phyloP scores from a whole-genome alignment of 1,140 invertebrate genomes.

The Trichoplusia ni region DNA sequence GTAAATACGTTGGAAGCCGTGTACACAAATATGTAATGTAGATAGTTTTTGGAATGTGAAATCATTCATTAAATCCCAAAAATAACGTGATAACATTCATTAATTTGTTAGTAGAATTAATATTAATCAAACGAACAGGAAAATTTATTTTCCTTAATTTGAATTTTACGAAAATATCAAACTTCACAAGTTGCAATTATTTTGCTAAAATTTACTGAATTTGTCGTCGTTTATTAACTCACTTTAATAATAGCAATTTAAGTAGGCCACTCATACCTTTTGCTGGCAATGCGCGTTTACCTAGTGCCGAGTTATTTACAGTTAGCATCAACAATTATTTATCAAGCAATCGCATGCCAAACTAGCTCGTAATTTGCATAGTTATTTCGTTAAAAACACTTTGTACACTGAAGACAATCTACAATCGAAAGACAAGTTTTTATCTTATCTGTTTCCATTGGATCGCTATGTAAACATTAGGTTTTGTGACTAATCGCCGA shows the following conservation, averaged over 20 bases:
- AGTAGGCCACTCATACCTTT: slow-evolving; percentile 24
- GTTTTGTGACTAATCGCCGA: slow-evolving; percentile 55
- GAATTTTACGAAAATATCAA: too few species aligned
- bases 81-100: too few species aligned
- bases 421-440: slow-evolving; percentile 32
- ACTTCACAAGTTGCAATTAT: not conserved
- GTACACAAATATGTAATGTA: too few species aligned
- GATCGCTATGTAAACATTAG: slow-evolving; percentile 63
- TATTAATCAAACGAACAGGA: too few species aligned
- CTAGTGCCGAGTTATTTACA: slow-evolving; percentile 37
- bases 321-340: slow-evolving; percentile 40
- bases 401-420: slow-evolving; percentile 28
- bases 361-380: slow-evolving; percentile 34
- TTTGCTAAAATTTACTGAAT: not conserved
- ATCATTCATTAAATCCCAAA: too few species aligned
- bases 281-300: slow-evolving; percentile 7
- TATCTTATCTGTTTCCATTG: slow-evolving; percentile 68
- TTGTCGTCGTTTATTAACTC: slow-evolving; percentile 6
- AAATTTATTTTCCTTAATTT: too few species aligned
- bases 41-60: too few species aligned
- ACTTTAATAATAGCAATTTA: slow-evolving; percentile 34
- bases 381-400: slow-evolving; percentile 32
- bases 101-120: too few species aligned
- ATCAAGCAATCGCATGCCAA: slow-evolving; percentile 39
- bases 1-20: too few species aligned